Percentiles rank a stretch among this genome's conserved stretches.
Conservation (phyloP, 2,113 vertebrate species). For the Ctenodactylus gundi region DNA sequence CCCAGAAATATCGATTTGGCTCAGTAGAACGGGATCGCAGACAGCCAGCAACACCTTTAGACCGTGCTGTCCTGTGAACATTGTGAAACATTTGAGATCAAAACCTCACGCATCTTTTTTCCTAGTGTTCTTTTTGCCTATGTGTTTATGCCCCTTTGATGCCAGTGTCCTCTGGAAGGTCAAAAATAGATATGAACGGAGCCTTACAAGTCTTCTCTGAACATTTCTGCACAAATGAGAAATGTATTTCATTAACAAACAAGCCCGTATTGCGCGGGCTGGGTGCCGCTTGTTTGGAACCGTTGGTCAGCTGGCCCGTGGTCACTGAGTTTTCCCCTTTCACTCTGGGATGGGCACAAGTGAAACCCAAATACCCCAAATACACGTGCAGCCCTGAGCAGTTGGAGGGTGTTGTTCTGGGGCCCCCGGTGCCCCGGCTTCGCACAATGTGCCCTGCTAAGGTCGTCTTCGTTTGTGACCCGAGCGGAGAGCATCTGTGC, state of each 20-base stretch:
- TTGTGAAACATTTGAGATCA: slow-evolving; percentile 43
- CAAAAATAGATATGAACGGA: slow-evolving; percentile 17
- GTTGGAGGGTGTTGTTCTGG: neutral
- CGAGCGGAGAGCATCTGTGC: neutral
- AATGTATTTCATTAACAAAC: neutral
- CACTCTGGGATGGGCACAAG: neutral
- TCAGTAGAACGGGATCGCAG: neutral
- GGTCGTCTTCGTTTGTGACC: neutral
- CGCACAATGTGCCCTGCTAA: neutral
- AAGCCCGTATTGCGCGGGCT: neutral
- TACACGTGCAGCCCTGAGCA: neutral
- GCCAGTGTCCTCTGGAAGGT: slow-evolving; percentile 63
- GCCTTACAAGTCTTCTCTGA: neutral
- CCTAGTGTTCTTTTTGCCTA: neutral
- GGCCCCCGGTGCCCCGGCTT: neutral
- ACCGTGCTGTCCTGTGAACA: neutral
- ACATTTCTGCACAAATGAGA: neutral
- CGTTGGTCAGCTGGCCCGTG: neutral
- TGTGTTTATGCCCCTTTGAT: neutral
- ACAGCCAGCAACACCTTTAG: neutral
- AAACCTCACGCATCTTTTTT: neutral
- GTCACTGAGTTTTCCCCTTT: neutral
- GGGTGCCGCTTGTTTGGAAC: neutral
- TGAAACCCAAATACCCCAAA: neutral
- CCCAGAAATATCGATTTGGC: neutral